Percentiles rank a stretch among this genome's conserved stretches.
These are phyloP conservation scores for Caenorhabditis becei DNA, from an alignment of 2,888 invertebrate genomes.

Conservation along the genomic window DNA sequence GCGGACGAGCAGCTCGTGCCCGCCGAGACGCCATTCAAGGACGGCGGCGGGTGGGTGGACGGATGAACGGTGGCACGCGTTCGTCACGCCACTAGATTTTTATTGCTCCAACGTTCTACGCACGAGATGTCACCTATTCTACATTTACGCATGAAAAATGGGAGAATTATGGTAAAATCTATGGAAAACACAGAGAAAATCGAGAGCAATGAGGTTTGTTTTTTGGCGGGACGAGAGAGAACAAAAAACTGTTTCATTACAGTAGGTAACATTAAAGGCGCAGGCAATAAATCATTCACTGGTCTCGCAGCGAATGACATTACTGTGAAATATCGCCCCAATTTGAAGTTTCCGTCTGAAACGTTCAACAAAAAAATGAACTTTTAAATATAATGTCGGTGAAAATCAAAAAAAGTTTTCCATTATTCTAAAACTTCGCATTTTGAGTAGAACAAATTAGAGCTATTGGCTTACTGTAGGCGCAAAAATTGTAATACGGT, in stretches of 20 bases:
- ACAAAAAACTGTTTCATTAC: constrained; percentile 3
- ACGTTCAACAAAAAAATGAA: too few species aligned
- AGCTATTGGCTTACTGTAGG: too few species aligned
- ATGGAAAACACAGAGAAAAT: background rate
- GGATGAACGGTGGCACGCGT: constrained; percentile 20
- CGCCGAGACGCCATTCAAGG: constrained; percentile 32
- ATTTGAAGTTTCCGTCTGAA: background rate
- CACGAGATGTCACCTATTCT: constrained; percentile 56
- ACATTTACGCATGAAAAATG: constrained; percentile 18
- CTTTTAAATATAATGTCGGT: too few species aligned
- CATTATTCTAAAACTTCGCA: too few species aligned
- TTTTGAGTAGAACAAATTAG: too few species aligned
- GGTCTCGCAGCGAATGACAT: too few species aligned
- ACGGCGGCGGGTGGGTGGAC: constrained; percentile 9
- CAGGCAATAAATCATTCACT: background rate
- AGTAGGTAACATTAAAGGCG: background rate
- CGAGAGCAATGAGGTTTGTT: background rate
- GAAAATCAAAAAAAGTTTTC: too few species aligned
- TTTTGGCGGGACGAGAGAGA: background rate
- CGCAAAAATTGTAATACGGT: too few species aligned
- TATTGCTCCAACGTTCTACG: constrained; percentile 50
- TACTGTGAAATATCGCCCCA: background rate
- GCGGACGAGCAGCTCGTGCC: constrained; percentile 14
- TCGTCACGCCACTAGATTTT: constrained; percentile 60
- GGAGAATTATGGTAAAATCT: background rate